A percentile compares a stretch with the other conserved stretches of the same genome.
Evolutionary conservation across 2,797 vertebrate species (phyloP).

Genomic region (Melanotaenia parkinsoni): DNA sequence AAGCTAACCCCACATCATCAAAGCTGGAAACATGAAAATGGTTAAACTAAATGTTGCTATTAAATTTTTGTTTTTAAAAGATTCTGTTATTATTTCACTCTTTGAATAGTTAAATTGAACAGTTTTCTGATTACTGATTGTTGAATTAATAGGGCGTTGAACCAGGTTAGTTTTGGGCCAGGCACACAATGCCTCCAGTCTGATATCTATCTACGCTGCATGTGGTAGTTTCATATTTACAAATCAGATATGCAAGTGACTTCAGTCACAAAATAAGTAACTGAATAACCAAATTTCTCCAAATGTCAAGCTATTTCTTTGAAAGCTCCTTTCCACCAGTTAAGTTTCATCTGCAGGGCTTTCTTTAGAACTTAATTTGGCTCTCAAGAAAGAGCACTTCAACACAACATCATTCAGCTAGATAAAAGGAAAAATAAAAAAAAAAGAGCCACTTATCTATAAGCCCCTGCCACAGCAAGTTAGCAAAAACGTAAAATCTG

Average conservation of each 20-base stretch:
- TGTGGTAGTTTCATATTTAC: not conserved
- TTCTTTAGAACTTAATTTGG: constrained; percentile 24
- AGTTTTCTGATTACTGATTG: not conserved
- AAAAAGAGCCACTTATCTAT: constrained; percentile 26
- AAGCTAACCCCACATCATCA: not conserved
- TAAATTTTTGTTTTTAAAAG: not conserved
- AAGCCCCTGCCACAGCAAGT: constrained; percentile 60
- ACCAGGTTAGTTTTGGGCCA: not conserved
- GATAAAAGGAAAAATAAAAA: constrained; percentile 12
- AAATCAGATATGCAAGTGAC: not conserved
- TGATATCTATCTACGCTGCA: not conserved
- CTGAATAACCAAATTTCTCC: constrained; percentile 4
- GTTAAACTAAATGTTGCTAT: not conserved
- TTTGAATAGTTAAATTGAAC: not conserved
- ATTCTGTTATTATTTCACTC: not conserved
- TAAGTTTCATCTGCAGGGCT: constrained; percentile 27
- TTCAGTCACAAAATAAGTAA: not conserved
- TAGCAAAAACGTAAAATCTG: constrained; percentile 39
- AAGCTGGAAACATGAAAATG: not conserved
- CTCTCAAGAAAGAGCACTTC: constrained; percentile 34
- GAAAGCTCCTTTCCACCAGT: constrained; percentile 31
- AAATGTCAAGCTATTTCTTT: constrained; percentile 4
- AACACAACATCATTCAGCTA: constrained; percentile 38
- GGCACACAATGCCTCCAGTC: not conserved
- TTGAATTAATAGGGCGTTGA: not conserved